Percentiles rank a stretch among this genome's conserved stretches.
Conservation (phyloP, 2,113 vertebrate species). For the Noctilio leporinus region DNA sequence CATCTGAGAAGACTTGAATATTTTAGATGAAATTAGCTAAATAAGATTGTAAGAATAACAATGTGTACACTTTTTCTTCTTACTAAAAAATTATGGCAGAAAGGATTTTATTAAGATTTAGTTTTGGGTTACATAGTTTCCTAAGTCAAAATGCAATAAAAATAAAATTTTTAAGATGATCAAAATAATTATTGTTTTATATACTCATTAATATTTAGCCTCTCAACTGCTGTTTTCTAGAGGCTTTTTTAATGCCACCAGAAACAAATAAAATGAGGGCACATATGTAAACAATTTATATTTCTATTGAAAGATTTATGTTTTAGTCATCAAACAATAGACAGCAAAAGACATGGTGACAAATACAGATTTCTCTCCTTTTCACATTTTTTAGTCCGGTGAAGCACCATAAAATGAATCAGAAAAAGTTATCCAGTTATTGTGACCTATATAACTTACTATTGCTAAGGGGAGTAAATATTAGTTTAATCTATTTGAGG, state of each 20-base stretch:
- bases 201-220: not conserved
- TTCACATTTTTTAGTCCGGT: slow-evolving; percentile 48
- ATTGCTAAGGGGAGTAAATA: slow-evolving; percentile 46
- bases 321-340: slow-evolving; percentile 38
- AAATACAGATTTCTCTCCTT: slow-evolving; percentile 56
- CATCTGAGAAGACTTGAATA: not conserved
- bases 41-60: not conserved
- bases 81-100: not conserved
- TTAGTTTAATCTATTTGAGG: slow-evolving; percentile 46
- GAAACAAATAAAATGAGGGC: not conserved
- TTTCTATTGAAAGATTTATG: not conserved
- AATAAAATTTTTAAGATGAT: not conserved
- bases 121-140: not conserved
- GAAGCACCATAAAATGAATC: slow-evolving; percentile 60
- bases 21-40: not conserved
- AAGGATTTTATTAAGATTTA: not conserved
- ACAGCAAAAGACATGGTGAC: slow-evolving; percentile 44
- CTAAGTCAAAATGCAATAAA: not conserved
- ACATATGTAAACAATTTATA: not conserved
- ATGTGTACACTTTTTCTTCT: not conserved
- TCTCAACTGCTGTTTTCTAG: not conserved
- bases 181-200: not conserved
- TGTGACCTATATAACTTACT: slow-evolving; percentile 44
- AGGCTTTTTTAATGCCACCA: not conserved
- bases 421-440: slow-evolving; percentile 47